These are phyloP conservation scores for Climacteris rufus DNA, from an alignment of 2,113 vertebrate genomes.

Conservation along the genomic window DNA sequence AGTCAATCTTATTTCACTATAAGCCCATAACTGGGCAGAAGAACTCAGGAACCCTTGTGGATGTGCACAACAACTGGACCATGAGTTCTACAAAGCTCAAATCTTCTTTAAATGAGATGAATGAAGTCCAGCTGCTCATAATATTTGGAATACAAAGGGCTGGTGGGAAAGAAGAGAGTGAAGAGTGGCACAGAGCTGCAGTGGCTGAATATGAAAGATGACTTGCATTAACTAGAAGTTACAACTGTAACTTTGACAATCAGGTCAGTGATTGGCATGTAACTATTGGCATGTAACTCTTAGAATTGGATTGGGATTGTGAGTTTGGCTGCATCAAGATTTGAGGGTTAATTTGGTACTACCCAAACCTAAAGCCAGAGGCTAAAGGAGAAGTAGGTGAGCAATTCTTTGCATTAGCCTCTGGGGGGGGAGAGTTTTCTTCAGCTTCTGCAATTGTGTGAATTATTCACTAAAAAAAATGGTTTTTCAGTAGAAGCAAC, in stretches of 20 bases:
- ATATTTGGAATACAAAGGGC: background rate
- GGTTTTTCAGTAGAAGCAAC: background rate
- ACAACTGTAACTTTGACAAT: background rate
- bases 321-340: background rate
- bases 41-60: background rate
- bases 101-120: background rate
- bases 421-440: background rate
- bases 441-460: background rate
- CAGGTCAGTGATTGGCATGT: background rate
- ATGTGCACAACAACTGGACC: background rate
- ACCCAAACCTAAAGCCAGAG: background rate
- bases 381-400: background rate
- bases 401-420: background rate
- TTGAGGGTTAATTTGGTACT: background rate
- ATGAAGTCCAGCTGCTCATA: background rate
- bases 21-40: background rate
- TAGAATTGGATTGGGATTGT: background rate
- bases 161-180: background rate
- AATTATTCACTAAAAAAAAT: background rate
- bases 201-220: background rate
- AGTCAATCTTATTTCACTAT: background rate
- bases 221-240: background rate
- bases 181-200: background rate
- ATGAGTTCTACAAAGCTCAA: background rate
- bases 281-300: background rate